Base-by-base conservation (phyloP, 1,140 invertebrate species). In the Laupala kohalensis region DNA sequence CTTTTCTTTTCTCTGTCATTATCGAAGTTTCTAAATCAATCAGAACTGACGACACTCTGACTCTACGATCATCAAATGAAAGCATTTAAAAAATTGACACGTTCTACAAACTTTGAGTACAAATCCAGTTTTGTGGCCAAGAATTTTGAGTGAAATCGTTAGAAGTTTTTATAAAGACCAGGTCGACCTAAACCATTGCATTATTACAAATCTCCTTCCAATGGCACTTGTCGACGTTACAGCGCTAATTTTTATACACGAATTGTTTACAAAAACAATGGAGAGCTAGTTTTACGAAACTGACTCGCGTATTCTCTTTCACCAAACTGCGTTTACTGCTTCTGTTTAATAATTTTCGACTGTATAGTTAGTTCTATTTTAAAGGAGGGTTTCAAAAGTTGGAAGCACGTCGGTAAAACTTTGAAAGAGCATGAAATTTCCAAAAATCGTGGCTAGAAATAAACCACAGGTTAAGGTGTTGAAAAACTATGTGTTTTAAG, bases 321-420 rank as follows among this genome's bases (percentile, higher is more conserved):
- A n/a, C n/a, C n/a, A n/a, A n/a, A n/a, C 67, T 74, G 65, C 19
- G 65, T 76, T 65, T 74, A 71, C 73, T 74, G 74, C 69, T 76
- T 76, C 70, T 76, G 71, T 74, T 76, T 72, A 71, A 75, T 74
- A 73, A 71, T 76, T 13, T 72, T 75, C 68, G 66, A 70, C 30
- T 74, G 73, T 69, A 64, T 26, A 64, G 5, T 25, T 26, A 73
- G 64, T 73, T 74, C 24, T 74, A 70, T 75, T 13, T 75, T 67
- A 66, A 67, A 67, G 9, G n/a, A 72, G 24, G 63, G 30, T 73
- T 68, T 71, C 25, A 70, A 73, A 53, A 53, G 37, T 69, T 72
- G 37, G 71, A 68, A 29, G 29, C 65, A 72, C 30, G 12, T 72
- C 28, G 25, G 25, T 29, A 28, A 67, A 68, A 67, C 25, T n/a